Base-by-base conservation (phyloP, 23 tunicate species). In the Styela plicata region DNA sequence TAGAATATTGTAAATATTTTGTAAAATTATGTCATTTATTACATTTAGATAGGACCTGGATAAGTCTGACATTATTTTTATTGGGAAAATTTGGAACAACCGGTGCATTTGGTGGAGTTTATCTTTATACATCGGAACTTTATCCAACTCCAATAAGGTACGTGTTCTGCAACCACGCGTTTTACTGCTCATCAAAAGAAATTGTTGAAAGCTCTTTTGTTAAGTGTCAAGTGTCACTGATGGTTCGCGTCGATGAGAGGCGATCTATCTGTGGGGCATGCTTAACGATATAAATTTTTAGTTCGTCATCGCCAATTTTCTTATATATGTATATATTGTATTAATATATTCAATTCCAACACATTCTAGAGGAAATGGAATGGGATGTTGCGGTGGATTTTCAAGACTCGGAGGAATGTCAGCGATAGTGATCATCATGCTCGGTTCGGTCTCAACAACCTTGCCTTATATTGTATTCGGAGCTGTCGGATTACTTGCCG, bases 141-240 rank as follows among this genome's bases (percentile, higher is more conserved):
- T 91, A 91, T 65, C 97, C 97, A 2, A 91, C 97, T 33, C 89
- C 86, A 18, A 74, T 91, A 22, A 83, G 97, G 97, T 87, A 83
- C 57, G n/a, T n/a, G n/a, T n/a, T n/a, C n/a, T n/a, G n/a, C n/a
- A n/a, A n/a, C n/a, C n/a, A n/a, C n/a, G n/a, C n/a, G n/a, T n/a
- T n/a, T n/a, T n/a, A n/a, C n/a, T n/a, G n/a, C n/a, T n/a, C n/a
- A n/a, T n/a, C n/a, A n/a, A n/a, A n/a, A n/a, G n/a, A n/a, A n/a
- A n/a, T n/a, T n/a, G n/a, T n/a, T n/a, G n/a, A n/a, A n/a, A n/a
- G n/a, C n/a, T n/a, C n/a, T n/a, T n/a, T n/a, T n/a, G n/a, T n/a
- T n/a, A n/a, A n/a, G n/a, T n/a, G n/a, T n/a, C n/a, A n/a, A n/a
- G n/a, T n/a, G n/a, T n/a, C n/a, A n/a, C n/a, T n/a, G n/a, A n/a